Evolutionary conservation across 2,113 vertebrate genomes (phyloP).

Genomic region (Paraplagusia blochii): DNA sequence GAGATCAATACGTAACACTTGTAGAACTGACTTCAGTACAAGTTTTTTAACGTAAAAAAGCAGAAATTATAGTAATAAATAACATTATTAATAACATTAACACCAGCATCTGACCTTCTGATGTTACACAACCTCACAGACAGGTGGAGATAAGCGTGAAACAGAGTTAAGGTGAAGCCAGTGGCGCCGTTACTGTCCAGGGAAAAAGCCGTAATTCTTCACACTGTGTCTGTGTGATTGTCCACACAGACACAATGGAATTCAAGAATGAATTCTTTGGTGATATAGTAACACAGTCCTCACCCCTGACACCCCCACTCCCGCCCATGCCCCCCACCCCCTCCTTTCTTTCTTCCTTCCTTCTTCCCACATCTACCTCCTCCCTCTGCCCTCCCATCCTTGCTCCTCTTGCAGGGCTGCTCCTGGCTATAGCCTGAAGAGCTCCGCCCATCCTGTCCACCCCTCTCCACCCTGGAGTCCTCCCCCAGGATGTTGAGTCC

Average conservation of each 20-base stretch:
- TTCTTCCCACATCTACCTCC: conserved; percentile 25
- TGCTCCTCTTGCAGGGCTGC: conserved; percentile 78
- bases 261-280: conserved; percentile 37
- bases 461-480: conserved; percentile 76
- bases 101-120: too few species aligned
- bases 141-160: too few species aligned
- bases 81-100: too few species aligned
- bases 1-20: too few species aligned
- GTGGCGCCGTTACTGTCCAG: too few species aligned
- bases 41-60: too few species aligned
- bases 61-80: too few species aligned
- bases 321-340: conserved; percentile 16
- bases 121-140: too few species aligned
- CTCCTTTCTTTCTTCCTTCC: conserved; percentile 33
- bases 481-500: conserved; percentile 80
- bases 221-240: not conserved
- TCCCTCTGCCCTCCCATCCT: conserved; percentile 51
- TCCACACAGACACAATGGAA: conserved; percentile 20
- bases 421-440: conserved; percentile 79
- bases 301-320: conserved; percentile 33
- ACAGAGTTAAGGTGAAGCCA: too few species aligned
- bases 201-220: too few species aligned
- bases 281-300: conserved; percentile 67
- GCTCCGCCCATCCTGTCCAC: conserved; percentile 75
- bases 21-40: too few species aligned